Evolutionary conservation across 2,888 invertebrate genomes (phyloP).

Genomic region (Napeogenes sylphis): DNA sequence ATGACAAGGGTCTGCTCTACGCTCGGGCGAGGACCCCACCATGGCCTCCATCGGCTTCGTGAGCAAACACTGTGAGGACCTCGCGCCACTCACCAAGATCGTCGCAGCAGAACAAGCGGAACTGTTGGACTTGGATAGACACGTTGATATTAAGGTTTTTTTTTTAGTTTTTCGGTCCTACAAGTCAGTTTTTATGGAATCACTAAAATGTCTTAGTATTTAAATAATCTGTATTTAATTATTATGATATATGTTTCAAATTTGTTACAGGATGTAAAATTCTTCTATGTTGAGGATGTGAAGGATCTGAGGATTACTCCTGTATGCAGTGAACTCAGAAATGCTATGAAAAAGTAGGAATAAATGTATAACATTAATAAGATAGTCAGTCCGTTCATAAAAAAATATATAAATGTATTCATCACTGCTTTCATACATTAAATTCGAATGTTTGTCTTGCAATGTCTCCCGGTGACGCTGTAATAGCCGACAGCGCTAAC

Average conservation of each 20-base stretch:
- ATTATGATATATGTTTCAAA: not conserved
- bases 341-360: slow-evolving; percentile 76
- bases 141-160: slow-evolving; percentile 77
- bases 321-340: slow-evolving; percentile 81
- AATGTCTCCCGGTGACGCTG: too few species aligned
- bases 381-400: too few species aligned
- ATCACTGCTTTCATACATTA: too few species aligned
- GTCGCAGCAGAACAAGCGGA: slow-evolving; percentile 74
- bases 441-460: too few species aligned
- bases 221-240: not conserved
- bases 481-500: too few species aligned
- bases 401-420: too few species aligned
- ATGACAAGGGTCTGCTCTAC: slow-evolving; percentile 80
- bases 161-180: not conserved
- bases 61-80: slow-evolving; percentile 86
- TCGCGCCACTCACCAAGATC: slow-evolving; percentile 85
- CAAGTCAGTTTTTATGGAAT: not conserved
- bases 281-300: slow-evolving; percentile 86
- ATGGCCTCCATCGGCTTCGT: slow-evolving; percentile 93
- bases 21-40: slow-evolving; percentile 82
- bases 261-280: slow-evolving; percentile 52
- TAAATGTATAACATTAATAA: too few species aligned
- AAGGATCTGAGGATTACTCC: slow-evolving; percentile 85
- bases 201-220: too few species aligned
- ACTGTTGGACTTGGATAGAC: slow-evolving; percentile 77